Evolutionary conservation across 2,888 invertebrate species (phyloP).

Genomic region (Eupelmus urozonus): DNA sequence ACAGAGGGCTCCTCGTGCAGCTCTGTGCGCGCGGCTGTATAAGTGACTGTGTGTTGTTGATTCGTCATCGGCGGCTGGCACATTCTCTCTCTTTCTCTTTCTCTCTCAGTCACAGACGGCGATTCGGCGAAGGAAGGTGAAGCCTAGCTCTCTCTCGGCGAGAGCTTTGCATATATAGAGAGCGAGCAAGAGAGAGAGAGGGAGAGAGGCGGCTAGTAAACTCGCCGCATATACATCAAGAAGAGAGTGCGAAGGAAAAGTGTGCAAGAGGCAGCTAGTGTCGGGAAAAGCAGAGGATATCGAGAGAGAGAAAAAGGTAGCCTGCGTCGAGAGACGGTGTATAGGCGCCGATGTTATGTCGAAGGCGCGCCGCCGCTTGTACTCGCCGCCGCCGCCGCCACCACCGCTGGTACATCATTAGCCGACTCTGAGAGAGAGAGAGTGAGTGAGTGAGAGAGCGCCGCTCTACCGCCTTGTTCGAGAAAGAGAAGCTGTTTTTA

Average conservation of each 20-base stretch:
- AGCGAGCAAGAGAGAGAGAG: conserved; percentile 17
- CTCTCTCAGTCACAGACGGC: too few relatives aligned
- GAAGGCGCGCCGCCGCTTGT: conserved; percentile 50
- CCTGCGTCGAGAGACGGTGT: conserved; percentile 1
- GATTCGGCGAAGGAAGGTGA: conserved; percentile 62
- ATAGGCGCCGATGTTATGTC: conserved; percentile 64
- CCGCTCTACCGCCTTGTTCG: too few relatives aligned
- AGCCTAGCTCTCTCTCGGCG: neutral
- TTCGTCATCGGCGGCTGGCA: conserved; percentile 48
- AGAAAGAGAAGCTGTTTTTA: too few relatives aligned
- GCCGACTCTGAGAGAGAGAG: conserved; percentile 21
- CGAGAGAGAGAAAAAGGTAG: neutral
- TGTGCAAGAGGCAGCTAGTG: too few relatives aligned
- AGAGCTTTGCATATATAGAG: conserved; percentile 57
- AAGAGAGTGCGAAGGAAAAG: neutral
- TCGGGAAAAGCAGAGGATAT: neutral
- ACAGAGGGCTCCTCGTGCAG: conserved; percentile 2
- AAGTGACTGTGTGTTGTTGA: too few relatives aligned
- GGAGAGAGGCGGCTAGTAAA: neutral
- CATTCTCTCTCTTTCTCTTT: too few relatives aligned
- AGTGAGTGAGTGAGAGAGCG: conserved; percentile 15
- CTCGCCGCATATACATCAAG: neutral
- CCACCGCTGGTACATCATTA: conserved; percentile 8
- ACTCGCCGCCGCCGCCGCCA: conserved; percentile 25
- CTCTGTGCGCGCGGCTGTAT: conserved; percentile 19